Evolutionary conservation across 1,140 invertebrate genomes (phyloP).

Genomic region (Penaeus chinensis): DNA sequence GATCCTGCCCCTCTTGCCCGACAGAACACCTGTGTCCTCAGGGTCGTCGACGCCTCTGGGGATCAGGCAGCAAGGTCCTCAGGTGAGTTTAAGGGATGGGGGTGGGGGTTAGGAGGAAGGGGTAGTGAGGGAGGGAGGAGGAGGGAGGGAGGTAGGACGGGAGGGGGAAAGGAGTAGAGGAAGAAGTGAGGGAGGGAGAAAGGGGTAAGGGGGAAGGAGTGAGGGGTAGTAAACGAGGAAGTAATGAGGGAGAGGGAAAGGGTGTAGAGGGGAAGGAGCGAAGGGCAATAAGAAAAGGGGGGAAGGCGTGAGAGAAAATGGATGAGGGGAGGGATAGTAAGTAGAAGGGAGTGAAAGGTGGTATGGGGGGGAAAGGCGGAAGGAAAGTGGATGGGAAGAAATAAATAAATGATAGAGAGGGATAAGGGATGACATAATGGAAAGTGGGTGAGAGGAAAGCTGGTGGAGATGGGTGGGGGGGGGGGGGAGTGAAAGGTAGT

Average conservation of each 20-base stretch:
- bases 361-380: too few species aligned
- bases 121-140: too few species aligned
- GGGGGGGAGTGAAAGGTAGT: too few species aligned
- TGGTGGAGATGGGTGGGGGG: too few species aligned
- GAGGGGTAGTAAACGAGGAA: too few species aligned
- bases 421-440: neutral
- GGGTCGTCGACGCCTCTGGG: constrained; percentile 61
- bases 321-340: neutral
- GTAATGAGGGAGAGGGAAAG: too few species aligned
- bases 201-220: neutral
- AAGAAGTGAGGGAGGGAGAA: neutral
- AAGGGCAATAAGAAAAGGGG: neutral
- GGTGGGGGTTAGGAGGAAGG: neutral
- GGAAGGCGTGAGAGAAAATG: constrained; percentile 23
- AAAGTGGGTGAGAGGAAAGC: neutral
- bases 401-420: neutral
- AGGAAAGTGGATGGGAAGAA: too few species aligned
- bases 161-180: neutral
- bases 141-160: too few species aligned
- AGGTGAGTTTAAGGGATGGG: constrained; percentile 33
- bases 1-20: constrained; percentile 69
- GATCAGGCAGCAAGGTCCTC: constrained; percentile 54
- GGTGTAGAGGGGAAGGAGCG: neutral
- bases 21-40: constrained; percentile 61
- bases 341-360: neutral